Evolutionary conservation across 2,797 vertebrate species (phyloP).

Genomic region (Lutjanus campechanus): DNA sequence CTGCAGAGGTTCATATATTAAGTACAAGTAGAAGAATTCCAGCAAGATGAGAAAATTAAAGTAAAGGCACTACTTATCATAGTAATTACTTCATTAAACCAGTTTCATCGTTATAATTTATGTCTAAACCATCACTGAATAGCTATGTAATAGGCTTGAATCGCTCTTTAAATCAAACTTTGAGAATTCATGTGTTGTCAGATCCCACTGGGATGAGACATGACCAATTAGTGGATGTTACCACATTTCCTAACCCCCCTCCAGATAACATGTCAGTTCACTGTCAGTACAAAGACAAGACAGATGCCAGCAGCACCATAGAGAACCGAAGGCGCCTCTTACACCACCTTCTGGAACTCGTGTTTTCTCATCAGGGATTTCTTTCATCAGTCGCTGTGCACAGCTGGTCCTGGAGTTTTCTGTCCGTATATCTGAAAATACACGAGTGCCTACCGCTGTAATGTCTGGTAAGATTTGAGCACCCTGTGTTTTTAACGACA

Average conservation of each 20-base stretch:
- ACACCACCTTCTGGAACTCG: not conserved
- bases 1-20: not conserved
- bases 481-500: not conserved
- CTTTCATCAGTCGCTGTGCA: slow-evolving; percentile 3
- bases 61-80: not conserved
- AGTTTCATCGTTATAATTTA: not conserved
- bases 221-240: not conserved
- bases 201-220: not conserved
- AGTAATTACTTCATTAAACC: not conserved
- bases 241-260: not conserved
- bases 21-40: not conserved
- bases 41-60: not conserved
- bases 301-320: not conserved
- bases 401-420: not conserved
- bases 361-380: not conserved
- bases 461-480: not conserved
- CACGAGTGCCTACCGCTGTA: not conserved
- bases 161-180: not conserved
- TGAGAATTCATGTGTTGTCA: not conserved
- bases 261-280: not conserved
- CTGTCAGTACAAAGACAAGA: not conserved
- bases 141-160: not conserved
- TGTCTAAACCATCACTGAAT: not conserved
- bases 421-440: not conserved
- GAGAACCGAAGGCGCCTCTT: not conserved